A percentile compares a stretch with the other conserved stretches of the same genome.
These are phyloP conservation scores for Eristalis tenax DNA, from an alignment of 2,888 invertebrate species.

Conservation along the genomic window DNA sequence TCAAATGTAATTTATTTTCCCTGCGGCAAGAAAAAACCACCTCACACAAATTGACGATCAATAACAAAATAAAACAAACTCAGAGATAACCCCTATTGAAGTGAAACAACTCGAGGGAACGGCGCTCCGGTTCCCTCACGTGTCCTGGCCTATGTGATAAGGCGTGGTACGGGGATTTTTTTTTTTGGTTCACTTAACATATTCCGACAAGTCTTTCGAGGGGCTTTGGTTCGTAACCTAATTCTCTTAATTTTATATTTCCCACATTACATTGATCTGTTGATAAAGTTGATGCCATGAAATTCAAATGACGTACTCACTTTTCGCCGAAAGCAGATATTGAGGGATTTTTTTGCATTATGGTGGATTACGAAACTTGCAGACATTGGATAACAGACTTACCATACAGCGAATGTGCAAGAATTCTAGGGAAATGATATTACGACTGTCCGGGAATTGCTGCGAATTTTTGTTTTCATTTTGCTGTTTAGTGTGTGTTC, in stretches of 20 bases:
- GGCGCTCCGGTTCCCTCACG: not conserved
- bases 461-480: not conserved
- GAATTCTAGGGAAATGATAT: not conserved
- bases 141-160: conserved; percentile 11
- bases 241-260: conserved; percentile 23
- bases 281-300: conserved; percentile 5
- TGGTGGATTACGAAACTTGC: not conserved
- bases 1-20: conserved; percentile 29
- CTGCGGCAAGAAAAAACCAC: conserved; percentile 27
- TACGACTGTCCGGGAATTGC: not conserved
- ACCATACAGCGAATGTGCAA: not conserved
- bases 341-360: conserved; percentile 17
- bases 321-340: not conserved
- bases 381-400: not conserved
- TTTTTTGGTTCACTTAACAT: not conserved
- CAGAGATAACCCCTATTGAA: conserved; percentile 41
- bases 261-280: conserved; percentile 2
- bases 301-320: conserved; percentile 6
- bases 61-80: conserved; percentile 48
- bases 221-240: conserved; percentile 27
- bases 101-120: conserved; percentile 25
- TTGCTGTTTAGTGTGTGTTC: not conserved
- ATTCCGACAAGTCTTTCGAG: not conserved
- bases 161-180: conserved; percentile 32
- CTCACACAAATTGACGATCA: conserved; percentile 21